Percentiles rank a stretch among this genome's conserved stretches.
Conservation (phyloP, 1,140 invertebrate genomes). For the Penaeus japonicus region DNA sequence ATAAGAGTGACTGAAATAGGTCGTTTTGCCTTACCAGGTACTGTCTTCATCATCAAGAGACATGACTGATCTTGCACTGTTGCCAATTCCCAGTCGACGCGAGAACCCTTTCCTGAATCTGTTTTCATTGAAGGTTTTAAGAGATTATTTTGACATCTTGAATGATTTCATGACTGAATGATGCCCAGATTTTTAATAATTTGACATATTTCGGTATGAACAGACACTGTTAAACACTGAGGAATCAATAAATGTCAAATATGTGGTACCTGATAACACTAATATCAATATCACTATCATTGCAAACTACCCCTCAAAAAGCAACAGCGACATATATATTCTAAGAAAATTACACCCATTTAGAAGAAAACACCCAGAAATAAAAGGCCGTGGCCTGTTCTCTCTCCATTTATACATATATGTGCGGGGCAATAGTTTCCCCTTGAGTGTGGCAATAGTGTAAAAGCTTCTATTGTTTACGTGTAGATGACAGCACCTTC, state of each 20-base stretch:
- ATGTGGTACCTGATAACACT: too few relatives aligned
- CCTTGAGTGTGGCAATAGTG: not conserved
- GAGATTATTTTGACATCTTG: not conserved
- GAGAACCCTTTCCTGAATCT: not conserved
- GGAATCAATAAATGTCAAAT: too few relatives aligned
- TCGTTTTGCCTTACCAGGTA: slow-evolving; percentile 14
- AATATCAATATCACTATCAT: too few relatives aligned
- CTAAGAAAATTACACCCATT: too few relatives aligned
- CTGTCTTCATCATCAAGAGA: slow-evolving; percentile 41
- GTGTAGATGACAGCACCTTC: not conserved
- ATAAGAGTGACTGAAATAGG: not conserved
- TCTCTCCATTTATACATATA: not conserved
- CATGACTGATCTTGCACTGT: slow-evolving; percentile 3
- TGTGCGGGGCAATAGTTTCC: too few relatives aligned
- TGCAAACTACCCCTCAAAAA: too few relatives aligned
- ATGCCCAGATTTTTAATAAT: too few relatives aligned
- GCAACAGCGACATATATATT: too few relatives aligned
- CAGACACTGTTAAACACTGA: too few relatives aligned
- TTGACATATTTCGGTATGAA: too few relatives aligned
- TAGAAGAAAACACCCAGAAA: too few relatives aligned
- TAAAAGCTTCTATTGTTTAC: not conserved
- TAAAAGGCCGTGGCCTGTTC: not conserved
- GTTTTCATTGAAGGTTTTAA: not conserved
- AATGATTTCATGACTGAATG: too few relatives aligned
- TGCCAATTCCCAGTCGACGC: not conserved